Base-by-base conservation (phyloP, 2,888 invertebrate species). In the Tiliacea aurago region DNA sequence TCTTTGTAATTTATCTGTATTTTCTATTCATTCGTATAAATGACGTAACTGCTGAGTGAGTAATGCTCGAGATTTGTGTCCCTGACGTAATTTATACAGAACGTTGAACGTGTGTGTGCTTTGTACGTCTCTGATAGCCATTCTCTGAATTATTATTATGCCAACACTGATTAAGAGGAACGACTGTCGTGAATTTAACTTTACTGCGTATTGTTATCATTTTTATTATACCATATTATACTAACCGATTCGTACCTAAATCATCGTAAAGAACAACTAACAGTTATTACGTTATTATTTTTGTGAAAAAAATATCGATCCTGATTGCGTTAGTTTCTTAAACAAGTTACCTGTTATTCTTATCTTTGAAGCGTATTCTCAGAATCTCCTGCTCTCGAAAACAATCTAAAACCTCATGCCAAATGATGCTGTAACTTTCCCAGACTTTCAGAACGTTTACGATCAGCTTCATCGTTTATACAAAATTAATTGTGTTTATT, bases 111-210 rank as follows among this genome's bases (percentile, higher is more conserved):
- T 62, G 61, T 79, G 73, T 73, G 73, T 73, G 75, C 74, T 76
- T 76, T 82, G 77, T 80, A 69, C 75, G 80, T 70, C 70, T 80
- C 70, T 80, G 85, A 83, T 80, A 86, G 82, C 77, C 75, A 83
- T 86, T 87, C 82, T 84, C 81, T 83, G 85, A 87, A 89, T 86
- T 84, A 82, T 83, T 87, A 85, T 86, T 85, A 81, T 84, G 81
- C 83, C 83, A 85, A 86, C 84, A 80, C 77, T 87, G 86, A 87
- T 89, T 84, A 86, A 73, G 82, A 85, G 53, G 67, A 84, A 87
- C 83, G 78, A 80, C 76, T 84, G 85, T 83, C 83, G 76, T 71
- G 70, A 83, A 87, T 78, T 87, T 73, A 86, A 85, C 87, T 86
- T 72, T 84, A 78, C 75, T 85, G 79, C 73, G 79, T 80, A 66